Evolutionary conservation across 2,113 vertebrate genomes (phyloP).

Genomic region (Pseudopodoces humilis): DNA sequence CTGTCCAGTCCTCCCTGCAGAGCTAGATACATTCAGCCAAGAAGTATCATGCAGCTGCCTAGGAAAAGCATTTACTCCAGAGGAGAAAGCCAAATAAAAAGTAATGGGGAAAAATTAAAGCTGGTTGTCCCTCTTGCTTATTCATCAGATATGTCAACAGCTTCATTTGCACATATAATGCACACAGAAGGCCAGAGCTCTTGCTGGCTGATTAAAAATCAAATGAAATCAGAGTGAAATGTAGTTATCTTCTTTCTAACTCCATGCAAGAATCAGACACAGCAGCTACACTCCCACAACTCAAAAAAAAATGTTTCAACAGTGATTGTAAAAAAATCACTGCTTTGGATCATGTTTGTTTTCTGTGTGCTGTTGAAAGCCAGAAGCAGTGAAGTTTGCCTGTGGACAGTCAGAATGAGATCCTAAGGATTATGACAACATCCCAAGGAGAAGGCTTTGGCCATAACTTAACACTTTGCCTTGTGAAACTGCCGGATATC

Average conservation of each 20-base stretch:
- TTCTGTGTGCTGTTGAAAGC: background rate
- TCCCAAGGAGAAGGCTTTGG: background rate
- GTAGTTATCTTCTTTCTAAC: background rate
- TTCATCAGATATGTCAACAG: background rate
- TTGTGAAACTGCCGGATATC: background rate
- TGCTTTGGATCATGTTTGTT: background rate
- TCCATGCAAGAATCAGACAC: background rate
- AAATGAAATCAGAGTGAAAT: background rate
- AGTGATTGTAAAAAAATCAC: background rate
- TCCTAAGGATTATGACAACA: background rate
- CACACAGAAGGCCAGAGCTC: background rate
- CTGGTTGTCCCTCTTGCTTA: background rate
- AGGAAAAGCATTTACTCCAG: background rate
- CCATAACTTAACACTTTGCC: background rate
- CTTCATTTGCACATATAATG: background rate
- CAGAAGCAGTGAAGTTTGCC: background rate
- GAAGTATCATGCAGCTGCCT: background rate
- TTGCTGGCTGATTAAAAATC: background rate
- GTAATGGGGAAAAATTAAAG: background rate
- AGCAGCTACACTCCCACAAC: background rate
- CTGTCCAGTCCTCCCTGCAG: background rate
- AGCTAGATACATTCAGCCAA: background rate
- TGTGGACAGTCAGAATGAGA: background rate
- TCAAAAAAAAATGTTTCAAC: background rate
- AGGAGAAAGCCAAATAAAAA: background rate